A percentile compares a stretch with the other conserved stretches of the same genome.
phyloP scores from a whole-genome alignment of 2,888 invertebrate species.

The Limnephilus auricula region DNA sequence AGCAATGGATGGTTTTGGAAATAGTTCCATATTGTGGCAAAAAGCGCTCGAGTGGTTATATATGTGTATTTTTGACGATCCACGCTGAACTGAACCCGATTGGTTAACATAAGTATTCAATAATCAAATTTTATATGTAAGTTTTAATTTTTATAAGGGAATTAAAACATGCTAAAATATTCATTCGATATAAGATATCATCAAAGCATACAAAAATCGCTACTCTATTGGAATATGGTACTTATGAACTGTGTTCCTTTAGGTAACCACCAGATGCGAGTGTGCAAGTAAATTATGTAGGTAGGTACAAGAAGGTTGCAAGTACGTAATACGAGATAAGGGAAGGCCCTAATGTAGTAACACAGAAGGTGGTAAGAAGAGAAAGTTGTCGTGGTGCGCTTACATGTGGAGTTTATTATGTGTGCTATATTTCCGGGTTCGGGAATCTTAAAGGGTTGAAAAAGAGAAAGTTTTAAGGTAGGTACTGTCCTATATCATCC shows the following conservation, averaged over 20 bases:
- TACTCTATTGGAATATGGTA: too few species aligned
- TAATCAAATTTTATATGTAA: too few species aligned
- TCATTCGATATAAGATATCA: too few species aligned
- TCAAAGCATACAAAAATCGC: too few species aligned
- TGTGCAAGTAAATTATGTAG: background rate
- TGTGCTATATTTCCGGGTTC: constrained; percentile 8
- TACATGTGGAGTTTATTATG: constrained; percentile 8
- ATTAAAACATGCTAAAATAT: too few species aligned
- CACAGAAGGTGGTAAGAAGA: constrained; percentile 15
- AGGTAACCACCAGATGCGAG: background rate
- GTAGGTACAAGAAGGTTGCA: background rate
- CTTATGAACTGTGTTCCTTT: background rate
- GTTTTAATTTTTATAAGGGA: too few species aligned
- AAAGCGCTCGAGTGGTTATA: too few species aligned
- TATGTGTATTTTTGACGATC: too few species aligned
- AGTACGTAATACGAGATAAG: background rate
- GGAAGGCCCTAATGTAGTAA: background rate
- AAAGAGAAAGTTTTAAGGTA: constrained; percentile 11
- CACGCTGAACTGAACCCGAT: too few species aligned
- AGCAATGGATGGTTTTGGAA: too few species aligned
- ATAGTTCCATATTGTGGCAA: too few species aligned
- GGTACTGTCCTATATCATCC: background rate
- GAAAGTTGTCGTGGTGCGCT: constrained; percentile 15
- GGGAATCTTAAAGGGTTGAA: constrained; percentile 3
- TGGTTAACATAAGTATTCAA: too few species aligned